These are phyloP conservation scores for Apocrypta bakeri DNA, from an alignment of 1,140 invertebrate species.

Conservation along the genomic window DNA sequence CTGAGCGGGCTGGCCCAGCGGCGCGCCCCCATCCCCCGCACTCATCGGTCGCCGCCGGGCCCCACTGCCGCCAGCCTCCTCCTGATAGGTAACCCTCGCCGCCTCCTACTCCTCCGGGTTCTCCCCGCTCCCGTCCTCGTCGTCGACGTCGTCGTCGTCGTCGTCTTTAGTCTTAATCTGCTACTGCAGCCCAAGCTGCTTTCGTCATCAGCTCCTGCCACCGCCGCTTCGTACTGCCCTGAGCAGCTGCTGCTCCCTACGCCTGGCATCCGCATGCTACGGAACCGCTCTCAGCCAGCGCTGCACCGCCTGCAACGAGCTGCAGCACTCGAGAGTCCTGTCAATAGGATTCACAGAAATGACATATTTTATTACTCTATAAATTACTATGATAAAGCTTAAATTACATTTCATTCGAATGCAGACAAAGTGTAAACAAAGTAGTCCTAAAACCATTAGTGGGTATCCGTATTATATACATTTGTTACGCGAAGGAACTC, in stretches of 20 bases:
- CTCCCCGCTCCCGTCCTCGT: neutral
- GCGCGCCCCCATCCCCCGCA: conserved; percentile 71
- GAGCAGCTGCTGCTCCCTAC: conserved; percentile 1
- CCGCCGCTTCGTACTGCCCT: neutral
- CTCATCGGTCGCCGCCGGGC: conserved; percentile 68
- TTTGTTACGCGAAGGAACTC: too few species aligned
- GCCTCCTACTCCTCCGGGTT: conserved; percentile 9
- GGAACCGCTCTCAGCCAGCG: conserved; percentile 58
- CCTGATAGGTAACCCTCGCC: conserved; percentile 47
- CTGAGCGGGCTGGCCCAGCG: conserved; percentile 63
- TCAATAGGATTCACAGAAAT: too few species aligned
- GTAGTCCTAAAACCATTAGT: too few species aligned
- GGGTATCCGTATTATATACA: too few species aligned
- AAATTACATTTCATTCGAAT: too few species aligned
- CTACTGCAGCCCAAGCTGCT: neutral
- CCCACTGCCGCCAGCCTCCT: neutral
- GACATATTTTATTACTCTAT: too few species aligned
- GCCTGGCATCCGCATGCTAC: conserved; percentile 65
- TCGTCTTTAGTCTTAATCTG: neutral
- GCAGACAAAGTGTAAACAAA: too few species aligned
- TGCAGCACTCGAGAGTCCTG: conserved; percentile 14
- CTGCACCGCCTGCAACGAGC: conserved; percentile 57
- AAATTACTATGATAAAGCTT: too few species aligned
- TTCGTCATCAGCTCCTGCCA: conserved; percentile 3
- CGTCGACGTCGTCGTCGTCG: neutral